Percentiles rank a stretch among this genome's conserved stretches.
phyloP scores from a whole-genome alignment of 2,888 invertebrate species.

The Eulithis testata region DNA sequence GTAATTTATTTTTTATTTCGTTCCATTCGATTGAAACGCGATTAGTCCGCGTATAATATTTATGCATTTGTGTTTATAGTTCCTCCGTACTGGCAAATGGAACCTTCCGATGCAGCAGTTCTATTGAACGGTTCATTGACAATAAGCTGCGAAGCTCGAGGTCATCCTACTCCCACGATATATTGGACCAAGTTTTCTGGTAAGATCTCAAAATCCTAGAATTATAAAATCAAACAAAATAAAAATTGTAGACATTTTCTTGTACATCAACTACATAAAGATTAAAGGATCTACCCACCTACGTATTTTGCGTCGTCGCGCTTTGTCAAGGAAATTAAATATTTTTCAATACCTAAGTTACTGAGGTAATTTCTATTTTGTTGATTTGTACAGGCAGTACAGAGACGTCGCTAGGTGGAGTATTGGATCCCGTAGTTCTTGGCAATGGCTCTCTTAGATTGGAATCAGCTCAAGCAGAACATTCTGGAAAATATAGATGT shows the following conservation, averaged over 20 bases:
- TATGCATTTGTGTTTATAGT: constrained; percentile 77
- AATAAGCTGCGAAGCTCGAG: constrained; percentile 91
- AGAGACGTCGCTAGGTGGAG: constrained; percentile 74
- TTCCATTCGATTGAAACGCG: background rate
- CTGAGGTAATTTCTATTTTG: background rate
- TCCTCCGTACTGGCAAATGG: constrained; percentile 91
- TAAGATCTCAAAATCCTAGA: constrained; percentile 49
- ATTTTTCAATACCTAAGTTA: background rate
- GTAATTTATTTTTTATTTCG: constrained; percentile 63
- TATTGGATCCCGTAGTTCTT: constrained; percentile 77
- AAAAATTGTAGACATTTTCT: no score
- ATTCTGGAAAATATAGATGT: constrained; percentile 94
- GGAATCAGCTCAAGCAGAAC: constrained; percentile 89
- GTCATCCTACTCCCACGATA: constrained; percentile 90
- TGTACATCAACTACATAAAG: no score
- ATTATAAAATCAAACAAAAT: no score
- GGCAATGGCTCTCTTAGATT: constrained; percentile 90
- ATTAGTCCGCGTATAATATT: background rate
- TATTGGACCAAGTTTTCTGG: constrained; percentile 90
- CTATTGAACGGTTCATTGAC: constrained; percentile 89
- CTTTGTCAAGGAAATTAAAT: no score
- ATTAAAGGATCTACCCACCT: no score
- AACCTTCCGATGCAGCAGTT: constrained; percentile 89
- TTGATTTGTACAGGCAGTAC: constrained; percentile 65
- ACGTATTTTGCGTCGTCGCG: no score